Percentiles rank a stretch among this genome's conserved stretches.
Conservation (phyloP, 2,113 vertebrate genomes). For the Crotalus horridus region DNA sequence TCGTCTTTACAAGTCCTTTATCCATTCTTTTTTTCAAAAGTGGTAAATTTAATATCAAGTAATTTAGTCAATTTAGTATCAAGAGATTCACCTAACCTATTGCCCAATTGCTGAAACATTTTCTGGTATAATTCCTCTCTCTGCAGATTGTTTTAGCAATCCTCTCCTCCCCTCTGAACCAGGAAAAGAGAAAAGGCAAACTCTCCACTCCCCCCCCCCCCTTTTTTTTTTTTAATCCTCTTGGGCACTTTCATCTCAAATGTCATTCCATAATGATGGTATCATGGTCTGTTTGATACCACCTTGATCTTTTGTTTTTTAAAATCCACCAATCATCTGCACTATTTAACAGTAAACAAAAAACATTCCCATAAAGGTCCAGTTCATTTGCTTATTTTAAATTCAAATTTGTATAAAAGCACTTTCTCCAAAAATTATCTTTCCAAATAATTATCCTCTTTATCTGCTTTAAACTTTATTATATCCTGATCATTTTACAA, state of each 20-base stretch:
- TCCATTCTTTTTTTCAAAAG: neutral
- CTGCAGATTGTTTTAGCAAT: neutral
- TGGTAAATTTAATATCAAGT: neutral
- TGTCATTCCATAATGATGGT: neutral
- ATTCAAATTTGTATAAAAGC: neutral
- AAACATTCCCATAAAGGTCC: neutral
- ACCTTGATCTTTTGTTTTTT: neutral
- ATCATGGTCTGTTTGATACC: neutral
- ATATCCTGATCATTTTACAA: neutral
- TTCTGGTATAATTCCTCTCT: neutral
- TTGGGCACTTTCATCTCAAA: neutral
- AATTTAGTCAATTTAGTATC: neutral
- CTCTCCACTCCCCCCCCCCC: fast-evolving
- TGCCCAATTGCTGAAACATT: neutral
- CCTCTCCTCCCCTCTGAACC: too few relatives aligned
- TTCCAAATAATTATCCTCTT: neutral
- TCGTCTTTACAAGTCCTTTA: neutral
- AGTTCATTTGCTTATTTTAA: neutral
- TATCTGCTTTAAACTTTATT: neutral
- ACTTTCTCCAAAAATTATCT: neutral
- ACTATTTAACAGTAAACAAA: neutral
- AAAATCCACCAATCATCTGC: neutral
- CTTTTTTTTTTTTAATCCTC: neutral
- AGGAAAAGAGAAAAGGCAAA: neutral
- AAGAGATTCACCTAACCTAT: neutral